phyloP scores from a whole-genome alignment of 2,888 invertebrate species.

The Carpatolechia fugitivella region DNA sequence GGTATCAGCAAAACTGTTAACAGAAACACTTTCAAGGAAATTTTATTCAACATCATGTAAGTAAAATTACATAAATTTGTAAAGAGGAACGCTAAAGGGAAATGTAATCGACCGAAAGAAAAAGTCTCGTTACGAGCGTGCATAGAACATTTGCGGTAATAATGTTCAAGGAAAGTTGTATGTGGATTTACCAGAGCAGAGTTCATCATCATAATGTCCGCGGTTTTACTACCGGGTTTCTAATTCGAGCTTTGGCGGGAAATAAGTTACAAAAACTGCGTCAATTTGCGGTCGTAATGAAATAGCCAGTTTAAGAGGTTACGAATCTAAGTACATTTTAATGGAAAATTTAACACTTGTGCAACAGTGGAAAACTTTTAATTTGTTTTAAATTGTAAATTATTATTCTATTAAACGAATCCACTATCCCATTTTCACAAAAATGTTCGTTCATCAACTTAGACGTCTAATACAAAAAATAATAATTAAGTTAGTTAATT shows the following conservation, averaged over 20 bases:
- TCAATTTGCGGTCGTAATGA: conserved; percentile 19
- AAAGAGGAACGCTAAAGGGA: background rate
- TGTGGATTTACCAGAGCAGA: conserved; percentile 13
- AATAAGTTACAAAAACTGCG: conserved; percentile 22
- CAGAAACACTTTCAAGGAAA: too few relatives aligned
- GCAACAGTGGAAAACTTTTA: too few relatives aligned
- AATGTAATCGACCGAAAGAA: conserved; percentile 17
- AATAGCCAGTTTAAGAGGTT: background rate
- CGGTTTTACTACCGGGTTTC: conserved; percentile 28
- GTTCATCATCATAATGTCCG: conserved; percentile 26
- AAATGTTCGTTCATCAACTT: too few relatives aligned
- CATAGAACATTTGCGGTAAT: conserved; percentile 26
- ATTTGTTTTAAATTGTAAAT: too few relatives aligned
- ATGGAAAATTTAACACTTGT: too few relatives aligned
- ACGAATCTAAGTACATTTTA: too few relatives aligned
- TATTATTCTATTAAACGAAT: too few relatives aligned
- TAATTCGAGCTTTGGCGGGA: conserved; percentile 21
- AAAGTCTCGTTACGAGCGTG: conserved; percentile 19
- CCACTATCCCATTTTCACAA: too few relatives aligned
- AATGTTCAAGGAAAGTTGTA: conserved; percentile 28
- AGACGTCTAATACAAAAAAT: too few relatives aligned
- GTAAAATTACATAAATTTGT: conserved; percentile 5
- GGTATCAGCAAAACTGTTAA: too few relatives aligned
- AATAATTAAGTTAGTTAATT: too few relatives aligned
- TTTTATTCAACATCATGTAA: background rate